phyloP scores from a whole-genome alignment of 1,140 invertebrate genomes.

The Triops longicaudatus region DNA sequence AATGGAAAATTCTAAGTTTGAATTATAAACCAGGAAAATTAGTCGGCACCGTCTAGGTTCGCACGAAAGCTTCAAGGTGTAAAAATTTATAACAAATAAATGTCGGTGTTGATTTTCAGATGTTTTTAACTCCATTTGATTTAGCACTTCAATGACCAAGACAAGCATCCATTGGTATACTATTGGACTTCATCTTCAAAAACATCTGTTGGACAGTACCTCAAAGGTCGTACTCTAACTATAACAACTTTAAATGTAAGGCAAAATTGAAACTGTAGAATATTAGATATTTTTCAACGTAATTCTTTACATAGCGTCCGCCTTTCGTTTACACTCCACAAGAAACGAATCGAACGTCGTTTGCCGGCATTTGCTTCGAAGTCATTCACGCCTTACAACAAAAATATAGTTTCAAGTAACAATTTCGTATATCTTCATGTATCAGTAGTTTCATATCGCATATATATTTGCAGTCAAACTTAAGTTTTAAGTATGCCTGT shows the following conservation, averaged over 20 bases:
- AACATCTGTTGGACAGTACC: not conserved
- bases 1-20: no score
- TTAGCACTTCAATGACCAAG: not conserved
- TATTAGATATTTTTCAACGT: not conserved
- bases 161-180: not conserved
- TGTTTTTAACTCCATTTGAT: not conserved
- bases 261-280: not conserved
- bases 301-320: not conserved
- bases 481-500: not conserved
- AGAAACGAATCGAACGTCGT: not conserved
- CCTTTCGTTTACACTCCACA: not conserved
- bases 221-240: not conserved
- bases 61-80: no score
- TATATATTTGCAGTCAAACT: not conserved
- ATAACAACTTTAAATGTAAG: not conserved
- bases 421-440: no score
- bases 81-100: no score
- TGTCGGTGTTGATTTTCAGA: no score
- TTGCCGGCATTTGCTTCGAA: conserved; percentile 17
- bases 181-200: not conserved
- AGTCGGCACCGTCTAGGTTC: no score
- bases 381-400: conserved; percentile 15
- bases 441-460: not conserved
- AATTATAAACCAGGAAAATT: no score
- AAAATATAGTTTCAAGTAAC: conserved; percentile 21